Conservation (phyloP, 2,888 invertebrate genomes). For the Drosophila quinaria region DNA sequence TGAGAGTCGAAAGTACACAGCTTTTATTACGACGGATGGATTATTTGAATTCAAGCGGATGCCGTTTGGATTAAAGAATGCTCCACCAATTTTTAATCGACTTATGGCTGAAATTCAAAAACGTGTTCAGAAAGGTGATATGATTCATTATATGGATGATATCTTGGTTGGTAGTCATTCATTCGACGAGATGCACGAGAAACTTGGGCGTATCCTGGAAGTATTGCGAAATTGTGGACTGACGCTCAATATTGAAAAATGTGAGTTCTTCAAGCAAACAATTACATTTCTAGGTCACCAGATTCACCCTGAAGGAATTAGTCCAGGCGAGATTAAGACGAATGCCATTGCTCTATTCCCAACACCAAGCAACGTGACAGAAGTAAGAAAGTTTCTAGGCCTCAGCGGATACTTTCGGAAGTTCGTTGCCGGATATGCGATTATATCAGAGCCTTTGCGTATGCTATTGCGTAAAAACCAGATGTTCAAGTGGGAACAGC, state of each 20-base stretch:
- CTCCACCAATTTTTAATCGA: conserved; percentile 29
- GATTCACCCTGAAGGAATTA: not conserved
- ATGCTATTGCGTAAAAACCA: conserved; percentile 6
- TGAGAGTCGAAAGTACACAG: conserved; percentile 16
- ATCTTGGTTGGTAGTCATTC: conserved; percentile 24
- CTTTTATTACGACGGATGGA: conserved; percentile 41
- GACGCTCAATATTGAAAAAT: conserved; percentile 1
- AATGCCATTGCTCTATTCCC: not conserved
- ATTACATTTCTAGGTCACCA: not conserved
- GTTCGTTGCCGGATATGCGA: conserved; percentile 4
- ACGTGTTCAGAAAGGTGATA: conserved; percentile 21
- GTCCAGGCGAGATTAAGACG: conserved; percentile 1
- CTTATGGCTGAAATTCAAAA: conserved; percentile 25
- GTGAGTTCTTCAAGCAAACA: not conserved
- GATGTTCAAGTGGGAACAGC: not conserved
- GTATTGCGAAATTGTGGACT: conserved; percentile 3
- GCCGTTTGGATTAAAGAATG: conserved; percentile 17
- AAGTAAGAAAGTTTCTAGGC: not conserved
- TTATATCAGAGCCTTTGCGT: conserved; percentile 7
- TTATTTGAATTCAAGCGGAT: conserved; percentile 46
- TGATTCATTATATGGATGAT: conserved; percentile 40
- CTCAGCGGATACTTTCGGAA: conserved; percentile 8
- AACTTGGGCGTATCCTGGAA: conserved; percentile 2
- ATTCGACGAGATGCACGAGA: conserved; percentile 1
- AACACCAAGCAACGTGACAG: not conserved